Evolutionary conservation across 2,888 invertebrate genomes (phyloP).

Genomic region (Dryocosmus kuriphilus): DNA sequence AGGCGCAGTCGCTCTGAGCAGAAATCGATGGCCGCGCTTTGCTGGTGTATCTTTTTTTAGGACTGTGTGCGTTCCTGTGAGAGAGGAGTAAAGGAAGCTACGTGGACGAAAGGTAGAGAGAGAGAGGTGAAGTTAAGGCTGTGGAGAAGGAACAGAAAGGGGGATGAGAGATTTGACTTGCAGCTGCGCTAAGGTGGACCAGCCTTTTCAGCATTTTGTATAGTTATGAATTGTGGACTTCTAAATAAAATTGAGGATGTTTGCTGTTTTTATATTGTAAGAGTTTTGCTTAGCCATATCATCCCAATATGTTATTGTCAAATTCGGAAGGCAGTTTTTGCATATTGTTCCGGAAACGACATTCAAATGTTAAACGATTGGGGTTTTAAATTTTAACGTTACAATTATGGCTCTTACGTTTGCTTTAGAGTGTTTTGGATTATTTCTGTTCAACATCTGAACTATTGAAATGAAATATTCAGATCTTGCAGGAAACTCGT

Average conservation of each 20-base stretch:
- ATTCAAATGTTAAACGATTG: no score
- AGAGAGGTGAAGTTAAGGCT: conserved; percentile 30
- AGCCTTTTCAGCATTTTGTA: conserved; percentile 1
- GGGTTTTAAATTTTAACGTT: no score
- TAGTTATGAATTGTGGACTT: background rate
- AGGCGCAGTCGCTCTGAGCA: conserved; percentile 58
- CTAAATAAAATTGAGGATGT: background rate
- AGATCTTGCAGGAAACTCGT: no score
- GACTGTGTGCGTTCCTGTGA: conserved; percentile 4
- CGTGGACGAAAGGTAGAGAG: conserved; percentile 35
- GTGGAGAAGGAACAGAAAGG: conserved; percentile 39
- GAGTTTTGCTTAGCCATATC: background rate
- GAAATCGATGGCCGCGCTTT: conserved; percentile 71
- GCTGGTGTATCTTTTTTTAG: conserved; percentile 54
- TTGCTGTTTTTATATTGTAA: background rate
- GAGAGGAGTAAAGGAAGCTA: conserved; percentile 52
- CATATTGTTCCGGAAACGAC: no score
- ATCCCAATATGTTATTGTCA: background rate
- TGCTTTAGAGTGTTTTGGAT: no score
- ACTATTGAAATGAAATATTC: no score
- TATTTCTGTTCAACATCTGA: no score
- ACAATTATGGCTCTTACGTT: no score
- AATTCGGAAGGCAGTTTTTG: background rate
- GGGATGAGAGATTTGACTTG: background rate
- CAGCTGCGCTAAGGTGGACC: conserved; percentile 24